Evolutionary conservation across 2,113 vertebrate genomes (phyloP), one percentile per base, ranked within the genome.

Genomic region (Chroicocephalus ridibundus): DNA sequence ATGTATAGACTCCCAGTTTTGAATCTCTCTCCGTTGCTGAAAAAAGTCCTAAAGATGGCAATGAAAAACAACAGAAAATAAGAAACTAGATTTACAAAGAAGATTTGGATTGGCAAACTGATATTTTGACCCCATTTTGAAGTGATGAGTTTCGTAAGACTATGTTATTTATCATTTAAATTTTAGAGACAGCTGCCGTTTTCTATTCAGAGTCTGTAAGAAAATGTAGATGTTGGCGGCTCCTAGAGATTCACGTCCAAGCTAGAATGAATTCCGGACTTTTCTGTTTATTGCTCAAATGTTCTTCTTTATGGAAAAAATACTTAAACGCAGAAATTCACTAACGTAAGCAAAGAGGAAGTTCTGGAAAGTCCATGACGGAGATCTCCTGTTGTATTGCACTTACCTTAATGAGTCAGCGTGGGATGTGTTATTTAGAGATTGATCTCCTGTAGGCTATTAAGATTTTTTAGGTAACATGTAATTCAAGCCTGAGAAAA

Each of bases 301-400:
- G 32, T 61, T 83, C 44, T 78, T 83, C 32, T 89, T 81, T 76
- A 89, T 85, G 74, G 75, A 93, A 94, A 94, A 95, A 90, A 77
- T 42, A 84, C 18, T 75, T 86, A 78, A 92, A 76, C 61, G 72
- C 12, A 34, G 52, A 96, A 93, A 94, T 74, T 24, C 17, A 70
- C 3, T 65, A 72, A 13, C 54, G 54, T 95, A 94, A 97, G 81
- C 84, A 85, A 87, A 94, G 84, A 77, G 20, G 77, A 94, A 71
- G 19, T n/a, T 87, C 72, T 49, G 70, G 80, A 87, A 90, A 94
- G 31, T 51, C 54, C 76, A 24, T 95, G 95, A 97, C 58, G 71
- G 90, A 90, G 22, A 74, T 77, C 57, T 78, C 51, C 51, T 80
- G 40, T 62, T 62, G 5, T 29, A 70, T 46, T 82, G 34, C 81